phyloP scores from a whole-genome alignment of 2,797 vertebrate genomes.

The Amazonetta brasiliensis region DNA sequence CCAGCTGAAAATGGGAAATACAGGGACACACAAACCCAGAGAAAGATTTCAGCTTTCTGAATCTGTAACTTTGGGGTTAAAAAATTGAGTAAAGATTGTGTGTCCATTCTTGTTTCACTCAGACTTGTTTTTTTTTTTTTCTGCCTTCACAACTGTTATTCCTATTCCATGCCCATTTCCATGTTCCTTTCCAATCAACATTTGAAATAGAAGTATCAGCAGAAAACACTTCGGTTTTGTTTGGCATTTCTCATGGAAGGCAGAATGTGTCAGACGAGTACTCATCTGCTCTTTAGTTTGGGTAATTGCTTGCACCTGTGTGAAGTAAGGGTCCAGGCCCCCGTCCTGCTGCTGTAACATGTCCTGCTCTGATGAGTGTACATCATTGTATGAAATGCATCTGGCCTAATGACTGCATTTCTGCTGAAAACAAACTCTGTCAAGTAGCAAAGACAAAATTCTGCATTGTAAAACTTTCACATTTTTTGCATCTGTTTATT shows the following conservation, averaged over 20 bases:
- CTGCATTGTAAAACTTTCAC: not conserved
- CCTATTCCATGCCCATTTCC: not conserved
- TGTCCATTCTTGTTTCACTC: not conserved
- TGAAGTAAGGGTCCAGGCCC: not conserved
- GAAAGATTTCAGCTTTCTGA: not conserved
- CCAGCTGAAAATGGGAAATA: not conserved
- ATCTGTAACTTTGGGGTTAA: not conserved
- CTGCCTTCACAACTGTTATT: not conserved
- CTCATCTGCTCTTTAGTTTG: not conserved
- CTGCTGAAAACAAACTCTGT: not conserved
- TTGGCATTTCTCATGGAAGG: not conserved
- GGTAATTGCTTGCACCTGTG: not conserved
- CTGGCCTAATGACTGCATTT: not conserved
- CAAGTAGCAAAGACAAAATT: not conserved
- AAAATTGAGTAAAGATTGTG: not conserved
- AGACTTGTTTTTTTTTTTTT: not conserved
- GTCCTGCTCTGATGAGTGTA: not conserved
- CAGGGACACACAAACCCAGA: not conserved
- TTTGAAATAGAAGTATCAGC: not conserved
- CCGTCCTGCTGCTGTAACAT: not conserved
- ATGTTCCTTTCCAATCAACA: not conserved
- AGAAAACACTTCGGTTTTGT: not conserved
- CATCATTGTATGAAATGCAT: not conserved
- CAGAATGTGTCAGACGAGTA: not conserved
- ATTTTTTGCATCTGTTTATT: not conserved